These are phyloP conservation scores for Hapalemur alaotrensis DNA, from an alignment of 2,797 vertebrate genomes.

Conservation along the genomic window DNA sequence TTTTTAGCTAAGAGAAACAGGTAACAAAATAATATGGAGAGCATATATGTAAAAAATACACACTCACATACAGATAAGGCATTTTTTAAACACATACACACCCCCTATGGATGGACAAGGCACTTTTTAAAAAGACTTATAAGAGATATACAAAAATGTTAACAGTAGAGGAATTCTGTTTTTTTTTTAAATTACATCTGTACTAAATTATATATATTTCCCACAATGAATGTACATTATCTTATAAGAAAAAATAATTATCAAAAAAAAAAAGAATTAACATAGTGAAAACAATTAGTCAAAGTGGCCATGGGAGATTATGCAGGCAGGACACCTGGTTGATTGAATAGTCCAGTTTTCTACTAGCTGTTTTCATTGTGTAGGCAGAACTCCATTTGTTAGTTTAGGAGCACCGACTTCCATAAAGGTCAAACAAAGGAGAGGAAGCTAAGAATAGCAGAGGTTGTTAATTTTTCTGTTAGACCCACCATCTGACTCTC, in stretches of 20 bases:
- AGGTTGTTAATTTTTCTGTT: not conserved
- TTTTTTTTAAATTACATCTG: not conserved
- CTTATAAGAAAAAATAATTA: not conserved
- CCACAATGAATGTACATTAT: not conserved
- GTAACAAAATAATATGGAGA: not conserved
- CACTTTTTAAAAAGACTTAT: not conserved
- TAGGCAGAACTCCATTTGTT: not conserved
- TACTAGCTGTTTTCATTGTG: not conserved
- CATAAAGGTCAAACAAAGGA: not conserved
- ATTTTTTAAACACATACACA: not conserved
- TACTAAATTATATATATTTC: slow-evolving; percentile 1
- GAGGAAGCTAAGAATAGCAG: not conserved
- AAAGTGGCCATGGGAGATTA: not conserved
- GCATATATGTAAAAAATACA: not conserved
- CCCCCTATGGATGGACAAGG: not conserved
- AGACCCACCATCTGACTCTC: not conserved
- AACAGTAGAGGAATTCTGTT: not conserved
- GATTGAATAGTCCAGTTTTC: not conserved
- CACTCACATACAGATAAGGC: not conserved
- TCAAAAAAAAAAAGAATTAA: not conserved
- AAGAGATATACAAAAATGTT: not conserved
- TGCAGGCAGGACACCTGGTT: not conserved
- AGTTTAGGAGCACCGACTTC: not conserved
- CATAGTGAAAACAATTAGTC: not conserved
- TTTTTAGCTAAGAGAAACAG: not conserved